Evolutionary conservation across 2,113 vertebrate genomes (phyloP), one percentile per base, ranked within the genome.

Genomic region (Oenanthe melanoleuca): DNA sequence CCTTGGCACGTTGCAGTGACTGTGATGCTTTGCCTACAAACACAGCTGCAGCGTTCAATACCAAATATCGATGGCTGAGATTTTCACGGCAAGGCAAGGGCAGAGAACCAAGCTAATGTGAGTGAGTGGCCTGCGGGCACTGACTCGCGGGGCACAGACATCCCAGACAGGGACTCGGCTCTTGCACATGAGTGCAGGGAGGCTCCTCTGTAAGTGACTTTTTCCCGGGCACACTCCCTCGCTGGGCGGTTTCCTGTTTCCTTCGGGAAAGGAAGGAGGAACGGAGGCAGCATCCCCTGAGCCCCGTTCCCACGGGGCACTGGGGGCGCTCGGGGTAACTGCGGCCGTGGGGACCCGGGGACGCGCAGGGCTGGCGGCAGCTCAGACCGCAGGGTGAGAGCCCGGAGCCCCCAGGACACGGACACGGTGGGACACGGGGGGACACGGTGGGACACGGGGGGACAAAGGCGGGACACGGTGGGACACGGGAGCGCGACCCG

Each of bases 101-200:
- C 38, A 37, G 21, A n/a, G 33, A 23, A 9, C 45, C 22, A 20
- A 49, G n/a, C 7, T 3, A 19, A 59, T 14, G 6, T 1, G 2
- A 21, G 3, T 0, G 28, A n/a, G 47, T 1, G 17, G 8, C 38
- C 11, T 9, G 55, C 1, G 7, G 47, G 8, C 28, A 8, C 0
- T 5, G 24, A 2, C 44, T 45, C 31, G 22, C 50, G 5, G 55
- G 9, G 42, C 31, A 9, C n/a, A 7, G 42, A 4, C 28, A 4
- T 1, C 56, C 37, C 67, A n/a, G n/a, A n/a, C 74, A 23, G 22
- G 34, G 16, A 33, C 18, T 26, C 70, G 4, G 20, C 19, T 28
- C 49, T 23, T 9, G 2, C 61, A 23, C 45, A 23, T 2, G 8
- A 20, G 3, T 0, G 55, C 28, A 15, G 65, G 34, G 49, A 81